Conservation (phyloP, 2,888 invertebrate species). For the Tromatobia lineatoria region DNA sequence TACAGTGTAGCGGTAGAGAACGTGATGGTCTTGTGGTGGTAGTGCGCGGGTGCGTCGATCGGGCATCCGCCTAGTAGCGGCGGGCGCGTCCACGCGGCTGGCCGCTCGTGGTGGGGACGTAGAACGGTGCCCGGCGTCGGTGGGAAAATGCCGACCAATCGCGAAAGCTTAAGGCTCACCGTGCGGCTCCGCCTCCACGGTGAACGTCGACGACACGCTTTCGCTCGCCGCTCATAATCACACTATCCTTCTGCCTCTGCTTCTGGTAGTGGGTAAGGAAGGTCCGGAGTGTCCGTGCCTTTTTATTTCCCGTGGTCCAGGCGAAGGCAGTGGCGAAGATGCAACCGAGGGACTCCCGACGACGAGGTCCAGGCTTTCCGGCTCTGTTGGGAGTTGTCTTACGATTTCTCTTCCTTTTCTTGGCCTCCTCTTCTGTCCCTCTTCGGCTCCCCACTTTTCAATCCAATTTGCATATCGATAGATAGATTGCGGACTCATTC, state of each 20-base stretch:
- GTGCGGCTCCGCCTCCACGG: constrained; percentile 79
- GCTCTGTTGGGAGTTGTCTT: constrained; percentile 15
- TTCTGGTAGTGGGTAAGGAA: constrained; percentile 41
- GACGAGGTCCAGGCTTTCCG: not conserved
- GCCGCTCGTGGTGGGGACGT: constrained; percentile 80
- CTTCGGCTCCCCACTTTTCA: not conserved
- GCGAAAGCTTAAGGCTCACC: constrained; percentile 76
- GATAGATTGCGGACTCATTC: not conserved
- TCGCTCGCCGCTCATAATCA: constrained; percentile 69
- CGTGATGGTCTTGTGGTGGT: not conserved
- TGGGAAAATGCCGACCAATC: constrained; percentile 84
- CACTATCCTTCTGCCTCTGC: constrained; percentile 45
- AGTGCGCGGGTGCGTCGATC: constrained; percentile 65
- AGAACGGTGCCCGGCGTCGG: constrained; percentile 77
- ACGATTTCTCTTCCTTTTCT: constrained; percentile 11
- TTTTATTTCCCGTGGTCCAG: constrained; percentile 26
- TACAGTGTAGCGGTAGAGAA: constrained; percentile 6
- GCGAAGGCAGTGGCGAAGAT: constrained; percentile 25
- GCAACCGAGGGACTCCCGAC: constrained; percentile 20
- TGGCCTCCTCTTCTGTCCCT: not conserved
- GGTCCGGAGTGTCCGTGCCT: constrained; percentile 24
- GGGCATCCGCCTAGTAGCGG: constrained; percentile 75
- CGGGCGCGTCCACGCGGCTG: constrained; percentile 85
- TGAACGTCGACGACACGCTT: constrained; percentile 73
- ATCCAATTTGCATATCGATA: constrained; percentile 46